Percentiles rank a stretch among this genome's conserved stretches.
Evolutionary conservation across 1,140 invertebrate genomes (phyloP).

Genomic region (Polypedilum pembai): DNA sequence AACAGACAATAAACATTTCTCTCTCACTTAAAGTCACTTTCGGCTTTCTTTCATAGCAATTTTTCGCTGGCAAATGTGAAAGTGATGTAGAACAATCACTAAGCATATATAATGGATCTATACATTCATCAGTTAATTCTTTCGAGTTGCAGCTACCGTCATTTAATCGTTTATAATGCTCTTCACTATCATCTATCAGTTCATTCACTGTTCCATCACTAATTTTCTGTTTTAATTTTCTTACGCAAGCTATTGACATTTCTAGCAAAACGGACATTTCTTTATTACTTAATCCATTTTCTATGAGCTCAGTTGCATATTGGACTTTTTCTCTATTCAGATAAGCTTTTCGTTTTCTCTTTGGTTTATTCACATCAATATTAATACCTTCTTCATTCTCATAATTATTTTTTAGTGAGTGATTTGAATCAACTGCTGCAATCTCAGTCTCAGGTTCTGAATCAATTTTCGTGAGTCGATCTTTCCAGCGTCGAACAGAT

Average conservation of each 20-base stretch:
- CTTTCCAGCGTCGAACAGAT: not conserved
- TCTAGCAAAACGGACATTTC: not conserved
- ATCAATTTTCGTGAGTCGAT: not conserved
- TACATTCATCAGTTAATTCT: not conserved
- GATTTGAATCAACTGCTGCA: not conserved
- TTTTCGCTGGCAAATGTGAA: not conserved
- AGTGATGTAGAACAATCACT: not conserved
- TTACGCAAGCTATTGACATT: slow-evolving; percentile 7
- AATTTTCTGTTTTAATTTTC: not conserved
- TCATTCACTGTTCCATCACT: not conserved
- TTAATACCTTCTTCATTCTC: not conserved
- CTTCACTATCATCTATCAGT: slow-evolving; percentile 14
- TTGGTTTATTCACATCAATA: not conserved
- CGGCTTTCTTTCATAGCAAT: not conserved
- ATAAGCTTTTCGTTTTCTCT: not conserved
- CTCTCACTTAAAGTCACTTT: not conserved
- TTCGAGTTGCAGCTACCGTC: not conserved
- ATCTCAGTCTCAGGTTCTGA: not conserved
- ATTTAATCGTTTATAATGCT: not conserved
- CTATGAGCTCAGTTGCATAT: not conserved
- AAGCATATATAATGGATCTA: not conserved
- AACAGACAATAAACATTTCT: not conserved
- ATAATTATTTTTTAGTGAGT: not conserved
- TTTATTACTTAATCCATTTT: slow-evolving; percentile 15
- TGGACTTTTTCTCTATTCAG: not conserved